Percentiles rank a stretch among this genome's conserved stretches.
phyloP scores from a whole-genome alignment of 1,140 invertebrate species.

The Himalopsyche phryganea region DNA sequence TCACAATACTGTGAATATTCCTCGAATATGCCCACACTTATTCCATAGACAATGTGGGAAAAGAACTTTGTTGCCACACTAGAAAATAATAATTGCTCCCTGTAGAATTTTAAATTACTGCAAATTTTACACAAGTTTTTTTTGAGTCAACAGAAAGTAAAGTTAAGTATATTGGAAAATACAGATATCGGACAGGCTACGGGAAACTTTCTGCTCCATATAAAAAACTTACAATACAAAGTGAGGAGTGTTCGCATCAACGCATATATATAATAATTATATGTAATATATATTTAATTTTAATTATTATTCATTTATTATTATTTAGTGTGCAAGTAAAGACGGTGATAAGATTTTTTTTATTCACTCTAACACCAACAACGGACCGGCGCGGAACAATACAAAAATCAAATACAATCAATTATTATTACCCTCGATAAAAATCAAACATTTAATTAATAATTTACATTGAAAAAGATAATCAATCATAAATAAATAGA shows the following conservation, averaged over 20 bases:
- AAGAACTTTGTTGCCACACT: background rate
- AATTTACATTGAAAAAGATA: background rate
- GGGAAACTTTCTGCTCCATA: background rate
- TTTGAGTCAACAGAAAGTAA: background rate
- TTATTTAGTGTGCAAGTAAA: constrained; percentile 20
- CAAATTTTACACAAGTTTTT: background rate
- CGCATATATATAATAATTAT: constrained; percentile 9
- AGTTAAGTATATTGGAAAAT: background rate
- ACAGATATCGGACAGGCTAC: background rate
- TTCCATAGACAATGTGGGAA: background rate
- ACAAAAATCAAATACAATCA: background rate
- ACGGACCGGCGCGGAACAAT: background rate
- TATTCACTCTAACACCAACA: constrained; percentile 30
- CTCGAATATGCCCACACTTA: background rate
- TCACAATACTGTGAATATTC: background rate
- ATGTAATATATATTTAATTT: constrained; percentile 5
- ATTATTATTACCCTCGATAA: background rate
- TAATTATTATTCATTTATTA: constrained; percentile 17
- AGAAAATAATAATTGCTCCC: too few relatives aligned
- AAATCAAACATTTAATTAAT: background rate
- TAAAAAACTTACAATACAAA: constrained; percentile 7
- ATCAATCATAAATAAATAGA: background rate
- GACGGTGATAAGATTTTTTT: constrained; percentile 24
- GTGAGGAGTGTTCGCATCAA: constrained; percentile 5
- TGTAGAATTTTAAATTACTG: background rate